These are phyloP conservation scores for Antechinus flavipes DNA, from an alignment of 2,113 vertebrate species.

Conservation along the genomic window DNA sequence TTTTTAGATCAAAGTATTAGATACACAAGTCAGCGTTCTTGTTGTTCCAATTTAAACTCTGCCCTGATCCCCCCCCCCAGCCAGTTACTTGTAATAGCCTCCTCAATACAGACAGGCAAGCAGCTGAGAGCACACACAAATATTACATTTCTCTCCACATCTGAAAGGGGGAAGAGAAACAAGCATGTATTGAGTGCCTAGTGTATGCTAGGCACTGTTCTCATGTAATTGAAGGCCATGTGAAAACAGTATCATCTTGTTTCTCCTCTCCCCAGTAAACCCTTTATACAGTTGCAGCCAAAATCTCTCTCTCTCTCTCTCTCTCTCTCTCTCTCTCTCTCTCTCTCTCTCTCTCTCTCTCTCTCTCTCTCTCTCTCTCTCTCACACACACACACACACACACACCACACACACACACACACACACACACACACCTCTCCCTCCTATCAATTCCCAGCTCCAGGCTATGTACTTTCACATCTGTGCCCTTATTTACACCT, in stretches of 20 bases:
- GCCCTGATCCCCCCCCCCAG: neutral
- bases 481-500: no score
- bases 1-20: neutral
- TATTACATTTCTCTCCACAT: neutral
- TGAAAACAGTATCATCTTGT: neutral
- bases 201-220: neutral
- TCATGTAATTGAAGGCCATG: neutral
- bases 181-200: neutral
- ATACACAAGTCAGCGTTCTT: neutral
- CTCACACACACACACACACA: no score
- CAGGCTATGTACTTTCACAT: no score
- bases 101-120: slow-evolving; percentile 19
- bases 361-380: no score
- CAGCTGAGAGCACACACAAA: slow-evolving; percentile 28
- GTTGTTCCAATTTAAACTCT: slow-evolving; percentile 24
- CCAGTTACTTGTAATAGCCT: slow-evolving; percentile 9
- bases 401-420: neutral
- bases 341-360: no score
- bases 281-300: neutral
- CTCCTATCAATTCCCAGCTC: no score
- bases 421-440: neutral
- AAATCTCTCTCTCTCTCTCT: neutral
- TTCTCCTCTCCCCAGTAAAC: neutral
- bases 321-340: no score
- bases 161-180: neutral